Conservation (phyloP, 2,797 vertebrate species). For the Otus scops region DNA sequence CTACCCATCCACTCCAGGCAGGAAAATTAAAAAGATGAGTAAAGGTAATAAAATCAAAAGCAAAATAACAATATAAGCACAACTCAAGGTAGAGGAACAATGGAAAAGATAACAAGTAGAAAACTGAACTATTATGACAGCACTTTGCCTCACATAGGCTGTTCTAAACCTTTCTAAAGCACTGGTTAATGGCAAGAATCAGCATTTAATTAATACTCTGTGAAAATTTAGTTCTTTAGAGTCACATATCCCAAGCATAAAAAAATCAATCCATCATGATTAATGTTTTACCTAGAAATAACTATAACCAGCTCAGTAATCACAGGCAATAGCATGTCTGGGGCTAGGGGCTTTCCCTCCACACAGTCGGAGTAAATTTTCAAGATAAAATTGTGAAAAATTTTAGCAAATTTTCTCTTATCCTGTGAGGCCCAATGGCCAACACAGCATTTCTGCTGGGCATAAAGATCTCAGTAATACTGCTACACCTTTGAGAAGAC, state of each 20-base stretch:
- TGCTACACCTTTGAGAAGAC: neutral
- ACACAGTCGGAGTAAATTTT: neutral
- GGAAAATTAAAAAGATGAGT: neutral
- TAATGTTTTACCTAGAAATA: neutral
- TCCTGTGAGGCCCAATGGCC: neutral
- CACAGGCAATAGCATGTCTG: neutral
- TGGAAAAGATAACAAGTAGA: neutral
- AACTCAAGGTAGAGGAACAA: neutral
- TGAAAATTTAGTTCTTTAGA: neutral
- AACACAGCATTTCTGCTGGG: neutral
- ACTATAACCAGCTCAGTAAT: neutral
- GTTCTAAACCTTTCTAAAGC: neutral
- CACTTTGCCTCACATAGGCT: neutral
- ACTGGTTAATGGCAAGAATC: neutral
- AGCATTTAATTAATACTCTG: neutral
- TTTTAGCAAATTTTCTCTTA: neutral
- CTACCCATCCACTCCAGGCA: neutral
- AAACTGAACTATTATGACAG: neutral
- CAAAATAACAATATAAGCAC: neutral
- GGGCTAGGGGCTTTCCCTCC: neutral
- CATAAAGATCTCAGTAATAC: neutral
- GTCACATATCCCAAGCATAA: neutral
- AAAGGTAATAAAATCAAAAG: neutral
- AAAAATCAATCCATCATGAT: neutral
- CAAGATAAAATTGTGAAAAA: neutral